These are phyloP conservation scores for Malurus leucopterus DNA, from an alignment of 2,797 vertebrate genomes.

Conservation along the genomic window DNA sequence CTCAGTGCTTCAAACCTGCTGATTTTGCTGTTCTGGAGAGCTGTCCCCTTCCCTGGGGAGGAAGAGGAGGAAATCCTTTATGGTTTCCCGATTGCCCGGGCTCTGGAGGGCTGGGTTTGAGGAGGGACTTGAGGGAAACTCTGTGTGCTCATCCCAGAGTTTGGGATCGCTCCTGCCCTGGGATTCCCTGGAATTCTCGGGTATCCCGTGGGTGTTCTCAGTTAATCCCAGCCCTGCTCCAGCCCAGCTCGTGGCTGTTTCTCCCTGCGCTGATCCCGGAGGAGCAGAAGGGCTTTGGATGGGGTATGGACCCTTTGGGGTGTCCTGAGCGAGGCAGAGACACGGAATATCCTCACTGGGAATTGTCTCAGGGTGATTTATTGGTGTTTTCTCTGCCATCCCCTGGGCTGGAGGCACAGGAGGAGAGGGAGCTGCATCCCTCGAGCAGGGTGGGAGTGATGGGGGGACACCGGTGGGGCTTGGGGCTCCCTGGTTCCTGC, in stretches of 20 bases:
- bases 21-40: neutral
- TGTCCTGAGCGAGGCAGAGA: neutral
- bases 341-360: neutral
- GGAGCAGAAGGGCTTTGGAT: neutral
- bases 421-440: rapidly evolving
- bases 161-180: rapidly evolving
- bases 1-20: rapidly evolving
- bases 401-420: neutral
- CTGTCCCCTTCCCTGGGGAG: neutral
- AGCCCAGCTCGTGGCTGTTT: neutral
- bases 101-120: rapidly evolving
- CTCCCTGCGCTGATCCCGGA: rapidly evolving
- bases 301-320: neutral
- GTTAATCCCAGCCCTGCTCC: rapidly evolving
- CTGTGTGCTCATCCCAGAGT: rapidly evolving
- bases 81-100: neutral
- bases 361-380: neutral
- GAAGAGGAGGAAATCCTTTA: conserved; percentile 31
- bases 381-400: neutral
- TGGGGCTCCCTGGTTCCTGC: neutral
- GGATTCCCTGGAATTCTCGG: too few relatives aligned
- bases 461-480: neutral
- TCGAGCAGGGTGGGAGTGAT: neutral
- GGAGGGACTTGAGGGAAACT: rapidly evolving
- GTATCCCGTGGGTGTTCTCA: rapidly evolving